These are phyloP conservation scores for Gouania willdenowi DNA, from an alignment of 2,797 vertebrate genomes.

Conservation along the genomic window DNA sequence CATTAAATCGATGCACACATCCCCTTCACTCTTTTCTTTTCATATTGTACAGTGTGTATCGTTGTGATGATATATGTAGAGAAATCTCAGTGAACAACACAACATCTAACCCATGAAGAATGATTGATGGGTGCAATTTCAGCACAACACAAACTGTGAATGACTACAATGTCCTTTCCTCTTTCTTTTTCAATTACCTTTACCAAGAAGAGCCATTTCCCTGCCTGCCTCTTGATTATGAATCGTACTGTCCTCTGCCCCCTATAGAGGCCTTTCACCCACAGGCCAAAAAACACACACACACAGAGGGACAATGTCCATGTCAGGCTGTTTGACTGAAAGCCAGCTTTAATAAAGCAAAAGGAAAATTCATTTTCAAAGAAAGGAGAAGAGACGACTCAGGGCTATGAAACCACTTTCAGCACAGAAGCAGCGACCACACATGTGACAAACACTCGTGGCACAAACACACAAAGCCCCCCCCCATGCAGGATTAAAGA, in stretches of 20 bases:
- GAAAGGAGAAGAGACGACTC: conserved; percentile 24
- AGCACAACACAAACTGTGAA: conserved; percentile 36
- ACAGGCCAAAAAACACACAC: conserved; percentile 6
- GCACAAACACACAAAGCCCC: conserved; percentile 18
- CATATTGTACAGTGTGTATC: conserved; percentile 26
- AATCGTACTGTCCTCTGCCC: conserved; percentile 30
- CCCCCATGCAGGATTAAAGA: conserved; percentile 9
- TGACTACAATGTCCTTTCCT: conserved; percentile 32
- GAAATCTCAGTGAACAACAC: conserved; percentile 45
- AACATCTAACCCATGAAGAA: conserved; percentile 33
- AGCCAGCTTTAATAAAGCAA: conserved; percentile 49
- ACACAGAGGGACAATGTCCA: conserved; percentile 21
- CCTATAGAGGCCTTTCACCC: conserved; percentile 20
- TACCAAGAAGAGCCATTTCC: conserved; percentile 41
- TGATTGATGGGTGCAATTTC: conserved; percentile 60
- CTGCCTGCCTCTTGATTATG: conserved; percentile 40
- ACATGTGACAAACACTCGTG: conserved; percentile 7
- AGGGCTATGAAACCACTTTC: conserved; percentile 6
- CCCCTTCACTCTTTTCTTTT: conserved; percentile 10
- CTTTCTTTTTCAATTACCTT: conserved; percentile 49
- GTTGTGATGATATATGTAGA: conserved; percentile 62
- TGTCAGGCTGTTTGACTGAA: conserved; percentile 30
- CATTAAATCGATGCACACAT: conserved; percentile 39
- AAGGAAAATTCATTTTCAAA: conserved; percentile 39
- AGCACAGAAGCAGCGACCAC: not conserved